Percentiles rank a stretch among this genome's conserved stretches.
Evolutionary conservation across 2,797 vertebrate genomes (phyloP).

Genomic region (Lutjanus argentimaculatus): DNA sequence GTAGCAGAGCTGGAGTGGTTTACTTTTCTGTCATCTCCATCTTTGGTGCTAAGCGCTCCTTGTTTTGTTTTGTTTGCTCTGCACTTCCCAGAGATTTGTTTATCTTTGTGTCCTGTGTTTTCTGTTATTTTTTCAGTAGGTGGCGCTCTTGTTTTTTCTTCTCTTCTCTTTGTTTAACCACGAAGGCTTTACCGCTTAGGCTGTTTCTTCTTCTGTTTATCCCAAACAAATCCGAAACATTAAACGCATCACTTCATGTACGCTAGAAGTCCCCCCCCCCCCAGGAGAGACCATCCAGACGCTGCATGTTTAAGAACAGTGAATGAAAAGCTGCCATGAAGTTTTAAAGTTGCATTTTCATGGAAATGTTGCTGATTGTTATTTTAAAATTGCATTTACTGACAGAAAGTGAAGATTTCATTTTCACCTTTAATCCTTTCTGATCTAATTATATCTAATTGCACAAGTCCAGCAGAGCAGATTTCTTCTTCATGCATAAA

Average conservation of each 20-base stretch:
- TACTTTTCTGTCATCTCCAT: constrained; percentile 11
- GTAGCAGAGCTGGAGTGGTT: constrained; percentile 26
- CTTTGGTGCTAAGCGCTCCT: constrained; percentile 53
- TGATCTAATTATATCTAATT: constrained; percentile 3
- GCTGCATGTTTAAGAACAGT: constrained; percentile 7
- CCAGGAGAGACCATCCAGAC: not conserved
- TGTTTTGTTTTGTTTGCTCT: constrained; percentile 14
- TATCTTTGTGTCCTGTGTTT: constrained; percentile 7
- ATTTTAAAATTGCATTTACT: constrained; percentile 1
- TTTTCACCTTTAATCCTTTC: constrained; percentile 9
- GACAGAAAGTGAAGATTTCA: constrained; percentile 1
- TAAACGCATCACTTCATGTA: constrained; percentile 11
- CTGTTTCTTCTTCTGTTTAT: constrained; percentile 18
- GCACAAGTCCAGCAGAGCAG: constrained; percentile 26
- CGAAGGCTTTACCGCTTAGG: not conserved
- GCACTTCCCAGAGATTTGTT: constrained; percentile 10
- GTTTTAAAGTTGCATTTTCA: constrained; percentile 7
- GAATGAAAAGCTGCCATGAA: constrained; percentile 3
- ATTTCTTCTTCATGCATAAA: constrained; percentile 1
- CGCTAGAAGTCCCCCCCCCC: too few relatives aligned
- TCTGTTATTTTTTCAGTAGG: constrained; percentile 6
- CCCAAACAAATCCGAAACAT: constrained; percentile 9
- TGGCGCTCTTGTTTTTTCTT: constrained; percentile 21
- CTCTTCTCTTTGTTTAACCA: not conserved
- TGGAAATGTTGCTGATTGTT: constrained; percentile 13